A percentile compares a stretch with the other conserved stretches of the same genome.
phyloP scores from a whole-genome alignment of 2,888 invertebrate species.

The Thereva unica region DNA sequence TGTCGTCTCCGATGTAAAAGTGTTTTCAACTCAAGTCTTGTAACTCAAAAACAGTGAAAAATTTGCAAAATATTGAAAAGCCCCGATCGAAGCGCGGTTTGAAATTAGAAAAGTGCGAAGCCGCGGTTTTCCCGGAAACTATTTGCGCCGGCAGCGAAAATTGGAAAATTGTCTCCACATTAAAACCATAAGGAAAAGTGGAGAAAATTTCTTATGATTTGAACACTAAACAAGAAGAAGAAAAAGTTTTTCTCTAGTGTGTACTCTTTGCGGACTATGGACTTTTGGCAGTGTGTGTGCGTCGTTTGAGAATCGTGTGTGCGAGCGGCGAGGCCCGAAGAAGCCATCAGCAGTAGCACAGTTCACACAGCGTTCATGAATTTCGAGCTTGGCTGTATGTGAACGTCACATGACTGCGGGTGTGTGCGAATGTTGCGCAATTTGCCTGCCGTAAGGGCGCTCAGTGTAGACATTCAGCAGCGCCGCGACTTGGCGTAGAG shows the following conservation, averaged over 20 bases:
- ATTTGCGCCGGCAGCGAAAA: neutral
- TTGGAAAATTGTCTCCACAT: neutral
- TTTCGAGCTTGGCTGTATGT: constrained; percentile 3
- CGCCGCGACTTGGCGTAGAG: no score
- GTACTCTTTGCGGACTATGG: constrained; percentile 30
- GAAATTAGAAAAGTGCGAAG: no score
- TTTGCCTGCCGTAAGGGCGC: constrained; percentile 6
- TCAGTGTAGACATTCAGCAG: no score
- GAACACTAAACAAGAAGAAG: constrained; percentile 2
- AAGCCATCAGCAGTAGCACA: no score
- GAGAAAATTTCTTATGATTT: constrained; percentile 5
- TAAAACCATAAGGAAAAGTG: constrained; percentile 29
- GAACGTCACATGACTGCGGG: neutral
- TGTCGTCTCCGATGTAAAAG: neutral
- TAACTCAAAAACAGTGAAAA: neutral
- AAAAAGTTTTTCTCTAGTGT: constrained; percentile 33
- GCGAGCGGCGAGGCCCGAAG: no score
- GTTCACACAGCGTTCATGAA: neutral
- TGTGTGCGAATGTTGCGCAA: constrained; percentile 41
- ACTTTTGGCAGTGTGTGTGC: constrained; percentile 21
- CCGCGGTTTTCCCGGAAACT: neutral
- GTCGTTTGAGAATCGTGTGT: neutral
- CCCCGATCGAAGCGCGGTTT: no score
- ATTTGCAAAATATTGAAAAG: no score
- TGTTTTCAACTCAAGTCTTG: neutral